Evolutionary conservation across 2,797 vertebrate genomes (phyloP).

Genomic region (Fratercula arctica): DNA sequence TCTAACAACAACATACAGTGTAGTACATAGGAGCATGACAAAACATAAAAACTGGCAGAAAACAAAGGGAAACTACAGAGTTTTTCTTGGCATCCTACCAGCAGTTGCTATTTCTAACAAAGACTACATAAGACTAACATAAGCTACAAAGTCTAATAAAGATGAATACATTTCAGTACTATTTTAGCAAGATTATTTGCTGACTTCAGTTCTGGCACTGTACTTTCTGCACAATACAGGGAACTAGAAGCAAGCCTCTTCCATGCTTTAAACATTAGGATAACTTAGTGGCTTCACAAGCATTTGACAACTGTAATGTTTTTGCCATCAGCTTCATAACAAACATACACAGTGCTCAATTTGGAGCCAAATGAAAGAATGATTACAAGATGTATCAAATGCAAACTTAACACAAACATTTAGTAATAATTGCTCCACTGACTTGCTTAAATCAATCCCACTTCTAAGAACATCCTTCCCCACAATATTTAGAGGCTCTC

Average conservation of each 20-base stretch:
- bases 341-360: not conserved
- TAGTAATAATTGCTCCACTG: not conserved
- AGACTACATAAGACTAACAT: not conserved
- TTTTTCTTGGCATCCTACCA: not conserved
- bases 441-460: not conserved
- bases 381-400: not conserved
- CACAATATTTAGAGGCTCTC: not conserved
- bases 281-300: not conserved
- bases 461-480: not conserved
- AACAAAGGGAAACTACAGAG: not conserved
- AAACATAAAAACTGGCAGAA: not conserved
- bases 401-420: not conserved
- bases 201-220: not conserved
- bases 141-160: not conserved
- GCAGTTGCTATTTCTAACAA: not conserved
- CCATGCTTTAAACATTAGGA: not conserved
- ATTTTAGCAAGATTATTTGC: not conserved
- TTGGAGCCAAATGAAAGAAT: not conserved
- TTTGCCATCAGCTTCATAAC: not conserved
- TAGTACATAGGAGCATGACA: accelerated
- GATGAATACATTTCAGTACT: not conserved
- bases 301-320: not conserved
- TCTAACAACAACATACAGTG: not conserved
- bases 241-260: not conserved
- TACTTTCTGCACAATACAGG: not conserved